Base-by-base conservation (phyloP, 2,888 invertebrate genomes). In the Tachina grossa region DNA sequence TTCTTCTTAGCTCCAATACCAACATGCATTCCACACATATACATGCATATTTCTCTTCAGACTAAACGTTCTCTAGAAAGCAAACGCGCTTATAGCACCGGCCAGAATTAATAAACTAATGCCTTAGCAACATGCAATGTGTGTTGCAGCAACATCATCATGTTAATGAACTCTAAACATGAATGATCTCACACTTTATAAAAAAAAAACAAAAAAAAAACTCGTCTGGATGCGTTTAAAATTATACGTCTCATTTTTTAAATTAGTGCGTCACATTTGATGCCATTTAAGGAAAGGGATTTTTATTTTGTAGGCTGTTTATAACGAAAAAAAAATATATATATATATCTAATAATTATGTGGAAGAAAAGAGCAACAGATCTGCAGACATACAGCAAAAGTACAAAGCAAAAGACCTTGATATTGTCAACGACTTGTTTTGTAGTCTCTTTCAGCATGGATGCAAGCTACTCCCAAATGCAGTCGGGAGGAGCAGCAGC, bases 401-500 rank as follows among this genome's bases (percentile, higher is more conserved):
- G 43, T 65, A 47, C 53, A 55, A 9, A 10, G 63, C 71, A 84
- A 77, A 83, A 84, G 87, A 85, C 87, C 87, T 88, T 88, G 86
- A 88, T 86, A 85, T 88, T 88, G 87, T 86, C 87, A 88, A 88
- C 86, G 87, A 87, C 85, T 85, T 80, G 78, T 71, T 78, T 74
- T 77, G 68, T 72, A 74, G 68, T 74, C 51, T 41, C 19, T 19
- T 69, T 51, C 9, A 19, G 53, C 45, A 57, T 45, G 2, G 43
- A 69, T 51, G 59, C 66, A 51, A 81, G 43, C 75, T 31, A 43
- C 43, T 31, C 31, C 31, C 4, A 31, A 22, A 80, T 51, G 63
- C 61, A 49, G 61, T 9, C 66, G 47, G 22, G 59, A 71, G 19
- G 41, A 51, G 53, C 45, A 22, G 63, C 69, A 77, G 31, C 49